Base-by-base conservation (phyloP, 2,888 invertebrate species). In the Pollenia griseotomentosa region DNA sequence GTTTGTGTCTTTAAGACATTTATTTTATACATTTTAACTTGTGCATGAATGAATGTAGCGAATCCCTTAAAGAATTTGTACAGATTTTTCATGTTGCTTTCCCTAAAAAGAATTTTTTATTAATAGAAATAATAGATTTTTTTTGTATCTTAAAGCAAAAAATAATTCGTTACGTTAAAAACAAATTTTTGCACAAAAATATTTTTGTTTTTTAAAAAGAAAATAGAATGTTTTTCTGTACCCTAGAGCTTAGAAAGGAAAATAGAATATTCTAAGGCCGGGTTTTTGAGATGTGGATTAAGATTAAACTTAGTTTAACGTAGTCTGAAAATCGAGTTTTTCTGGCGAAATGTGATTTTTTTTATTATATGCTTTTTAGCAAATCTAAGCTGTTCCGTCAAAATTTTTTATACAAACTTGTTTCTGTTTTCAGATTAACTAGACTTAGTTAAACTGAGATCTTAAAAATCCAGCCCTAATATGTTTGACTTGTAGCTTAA, bases 11-110 rank as follows among this genome's bases (percentile, higher is more conserved):
- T 48, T 55, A 68, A 74, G 23, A 55, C 33, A 40, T 70, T 44
- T 10, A 44, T n/a, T 55, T 23, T 57, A 4, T 46, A n/a, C 73
- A 71, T 65, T 16, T n/a, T 8, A 46, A 23, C 46, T 71, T 40
- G 63, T 57, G 48, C 33, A 14, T 44, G 48, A 59, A 73, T 55
- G 14, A 44, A 53, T 66, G 19, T 42, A 44, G 11, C 33, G 40
- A 65, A 61, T 79, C 73, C 83, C 78, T 79, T 8, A 66, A 73
- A 78, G 83, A 79, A 79, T 79, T 84, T 19, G 33, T 73, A 66
- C 14, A 53, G 16, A 70, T 83, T 82, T 55, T 74, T 51, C 14
- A 6, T 55, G 65, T 44, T 53, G 11, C 40, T 16, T 23, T 46
- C 7, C 33, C 46, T 40, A 61, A 81, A 74, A 40, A 59, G 82